Evolutionary conservation across 1,140 invertebrate species (phyloP).

Genomic region (Contarinia nasturtii): DNA sequence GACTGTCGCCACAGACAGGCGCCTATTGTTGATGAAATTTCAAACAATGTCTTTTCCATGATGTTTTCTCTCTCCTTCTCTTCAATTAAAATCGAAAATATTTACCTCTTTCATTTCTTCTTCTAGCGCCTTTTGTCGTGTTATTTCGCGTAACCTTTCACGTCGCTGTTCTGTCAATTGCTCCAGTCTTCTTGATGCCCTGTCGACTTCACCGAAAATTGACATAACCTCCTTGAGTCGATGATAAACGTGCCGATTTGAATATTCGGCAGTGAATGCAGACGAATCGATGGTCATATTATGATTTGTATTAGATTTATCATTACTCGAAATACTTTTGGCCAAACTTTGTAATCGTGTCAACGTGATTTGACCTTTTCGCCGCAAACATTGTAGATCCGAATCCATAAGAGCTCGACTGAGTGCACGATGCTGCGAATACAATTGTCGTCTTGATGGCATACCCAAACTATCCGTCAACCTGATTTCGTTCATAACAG

Average conservation of each 20-base stretch:
- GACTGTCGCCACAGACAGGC: too few species aligned
- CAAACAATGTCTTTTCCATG: too few species aligned
- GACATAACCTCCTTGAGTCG: slow-evolving; percentile 25
- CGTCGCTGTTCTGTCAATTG: slow-evolving; percentile 30
- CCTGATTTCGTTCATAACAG: slow-evolving; percentile 29
- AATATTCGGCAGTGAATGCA: neutral
- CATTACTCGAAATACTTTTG: slow-evolving; percentile 4
- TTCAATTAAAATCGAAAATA: too few species aligned
- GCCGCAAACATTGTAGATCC: slow-evolving; percentile 26
- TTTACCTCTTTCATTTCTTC: slow-evolving; percentile 35
- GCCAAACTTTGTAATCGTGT: slow-evolving; percentile 27
- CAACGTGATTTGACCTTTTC: slow-evolving; percentile 26
- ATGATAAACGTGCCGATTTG: slow-evolving; percentile 12
- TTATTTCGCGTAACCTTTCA: slow-evolving; percentile 31
- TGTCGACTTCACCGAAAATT: slow-evolving; percentile 31
- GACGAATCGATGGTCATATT: neutral
- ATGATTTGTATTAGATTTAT: neutral
- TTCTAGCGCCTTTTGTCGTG: slow-evolving; percentile 28
- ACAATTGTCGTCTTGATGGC: slow-evolving; percentile 27
- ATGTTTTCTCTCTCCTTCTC: too few species aligned
- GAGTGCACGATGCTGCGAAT: slow-evolving; percentile 28
- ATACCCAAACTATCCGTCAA: slow-evolving; percentile 24
- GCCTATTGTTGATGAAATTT: too few species aligned
- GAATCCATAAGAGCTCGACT: slow-evolving; percentile 29
- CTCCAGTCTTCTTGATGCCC: slow-evolving; percentile 30